These are phyloP conservation scores for Cryptus armator DNA, from an alignment of 2,888 invertebrate genomes.

Conservation along the genomic window DNA sequence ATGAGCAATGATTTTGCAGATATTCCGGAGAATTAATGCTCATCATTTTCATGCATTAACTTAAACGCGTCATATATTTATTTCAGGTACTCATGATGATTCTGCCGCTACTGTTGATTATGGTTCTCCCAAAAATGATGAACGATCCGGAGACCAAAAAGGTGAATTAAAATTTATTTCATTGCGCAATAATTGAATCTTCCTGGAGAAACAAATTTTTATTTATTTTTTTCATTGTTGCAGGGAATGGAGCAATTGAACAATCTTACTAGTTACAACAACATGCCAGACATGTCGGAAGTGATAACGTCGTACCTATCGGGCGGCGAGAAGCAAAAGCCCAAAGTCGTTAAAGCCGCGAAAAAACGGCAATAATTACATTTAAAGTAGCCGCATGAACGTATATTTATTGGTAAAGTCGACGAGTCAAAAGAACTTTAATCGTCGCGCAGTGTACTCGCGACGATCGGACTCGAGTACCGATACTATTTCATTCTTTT, in stretches of 20 bases:
- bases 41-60: constrained; percentile 15
- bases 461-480: background rate
- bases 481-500: constrained; percentile 27
- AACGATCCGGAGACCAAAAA: constrained; percentile 99
- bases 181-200: background rate
- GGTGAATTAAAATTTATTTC: constrained; percentile 81
- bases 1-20: background rate
- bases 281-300: constrained; percentile 98
- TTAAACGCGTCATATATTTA: constrained; percentile 42
- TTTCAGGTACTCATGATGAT: constrained; percentile 97
- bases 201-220: background rate
- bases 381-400: constrained; percentile 14
- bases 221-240: constrained; percentile 7
- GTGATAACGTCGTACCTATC: constrained; percentile 95
- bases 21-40: constrained; percentile 72
- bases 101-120: constrained; percentile 94
- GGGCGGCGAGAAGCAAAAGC: constrained; percentile 88
- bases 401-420: constrained; percentile 55
- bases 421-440: constrained; percentile 10
- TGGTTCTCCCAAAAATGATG: constrained; percentile 98
- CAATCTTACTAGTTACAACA: constrained; percentile 91
- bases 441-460: constrained; percentile 6
- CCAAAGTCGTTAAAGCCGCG: constrained; percentile 83
- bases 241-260: constrained; percentile 95
- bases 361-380: constrained; percentile 84